A percentile compares a stretch with the other conserved stretches of the same genome.
Conservation (phyloP, 53 echinoderm and acorn worm genomes). For the Echinarachnius parma region DNA sequence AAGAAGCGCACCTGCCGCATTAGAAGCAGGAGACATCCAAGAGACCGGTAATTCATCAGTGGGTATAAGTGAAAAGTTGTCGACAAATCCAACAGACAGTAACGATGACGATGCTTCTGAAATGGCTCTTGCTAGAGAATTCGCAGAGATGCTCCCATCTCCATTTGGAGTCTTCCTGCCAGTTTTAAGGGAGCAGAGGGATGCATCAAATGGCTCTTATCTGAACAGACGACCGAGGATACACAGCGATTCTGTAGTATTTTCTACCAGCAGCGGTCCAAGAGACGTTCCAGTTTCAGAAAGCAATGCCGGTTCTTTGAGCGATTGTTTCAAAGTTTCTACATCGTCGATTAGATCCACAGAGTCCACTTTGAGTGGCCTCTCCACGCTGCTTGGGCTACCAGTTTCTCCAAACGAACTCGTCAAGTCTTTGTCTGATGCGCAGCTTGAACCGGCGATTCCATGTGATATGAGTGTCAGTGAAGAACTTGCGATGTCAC, state of each 20-base stretch:
- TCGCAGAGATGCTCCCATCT: slow-evolving; percentile 36
- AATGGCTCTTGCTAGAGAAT: slow-evolving; percentile 24
- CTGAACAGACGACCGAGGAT: slow-evolving; percentile 11
- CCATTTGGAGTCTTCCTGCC: slow-evolving; percentile 10
- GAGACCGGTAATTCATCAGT: not conserved
- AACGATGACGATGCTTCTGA: slow-evolving; percentile 16
- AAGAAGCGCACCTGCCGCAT: slow-evolving; percentile 12
- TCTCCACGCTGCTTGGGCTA: slow-evolving; percentile 15
- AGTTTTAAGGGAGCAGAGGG: no score
- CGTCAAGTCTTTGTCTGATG: not conserved
- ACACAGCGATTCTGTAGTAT: slow-evolving; percentile 19
- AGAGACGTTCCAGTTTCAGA: not conserved
- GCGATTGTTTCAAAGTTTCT: not conserved
- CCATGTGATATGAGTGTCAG: no score
- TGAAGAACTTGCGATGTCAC: no score
- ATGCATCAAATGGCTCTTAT: no score
- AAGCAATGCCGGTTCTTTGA: not conserved
- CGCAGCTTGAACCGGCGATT: no score
- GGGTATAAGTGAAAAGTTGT: not conserved
- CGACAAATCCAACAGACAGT: not conserved
- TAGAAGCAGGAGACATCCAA: not conserved
- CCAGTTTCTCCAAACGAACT: slow-evolving; percentile 27
- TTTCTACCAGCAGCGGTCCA: no score
- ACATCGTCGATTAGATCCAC: not conserved
- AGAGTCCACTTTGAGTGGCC: slow-evolving; percentile 17